A percentile compares a stretch with the other conserved stretches of the same genome.
Evolutionary conservation across 2,888 invertebrate genomes (phyloP).

Genomic region (Meloe dianella): DNA sequence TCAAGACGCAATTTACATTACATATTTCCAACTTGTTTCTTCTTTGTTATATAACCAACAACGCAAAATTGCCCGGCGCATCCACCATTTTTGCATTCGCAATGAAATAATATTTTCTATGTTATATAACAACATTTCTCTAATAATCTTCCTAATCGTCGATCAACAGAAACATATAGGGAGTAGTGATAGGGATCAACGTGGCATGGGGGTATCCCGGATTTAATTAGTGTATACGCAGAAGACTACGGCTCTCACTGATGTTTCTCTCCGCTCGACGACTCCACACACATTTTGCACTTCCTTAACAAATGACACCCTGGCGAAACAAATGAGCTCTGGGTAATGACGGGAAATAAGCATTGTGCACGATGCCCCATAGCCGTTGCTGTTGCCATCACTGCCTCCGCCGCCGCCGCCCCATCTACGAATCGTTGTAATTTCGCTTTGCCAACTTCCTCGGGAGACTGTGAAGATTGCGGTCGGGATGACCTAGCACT

Average conservation of each 20-base stretch:
- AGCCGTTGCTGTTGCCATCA: background rate
- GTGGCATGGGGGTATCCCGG: background rate
- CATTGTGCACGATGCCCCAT: slow-evolving; percentile 26
- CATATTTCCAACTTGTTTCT: too few species aligned
- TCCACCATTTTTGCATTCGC: background rate
- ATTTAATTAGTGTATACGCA: slow-evolving; percentile 15
- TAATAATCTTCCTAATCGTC: background rate
- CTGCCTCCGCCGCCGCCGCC: background rate
- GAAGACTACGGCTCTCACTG: slow-evolving; percentile 4
- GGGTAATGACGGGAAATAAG: slow-evolving; percentile 46
- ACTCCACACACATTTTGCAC: slow-evolving; percentile 33
- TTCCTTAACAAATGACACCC: slow-evolving; percentile 40
- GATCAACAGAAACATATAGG: background rate
- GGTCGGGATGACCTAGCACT: slow-evolving; percentile 54
- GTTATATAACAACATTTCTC: background rate
- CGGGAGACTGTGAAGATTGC: slow-evolving; percentile 49
- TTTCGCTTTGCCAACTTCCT: slow-evolving; percentile 44
- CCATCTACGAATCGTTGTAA: slow-evolving; percentile 43
- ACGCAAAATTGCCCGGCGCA: background rate
- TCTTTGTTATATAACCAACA: too few species aligned
- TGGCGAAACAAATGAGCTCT: slow-evolving; percentile 44
- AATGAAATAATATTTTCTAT: background rate
- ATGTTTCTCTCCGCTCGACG: background rate
- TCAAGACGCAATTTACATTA: too few species aligned
- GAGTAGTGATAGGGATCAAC: background rate